Conservation (phyloP, 2,797 vertebrate genomes). For the Tragelaphus oryx region DNA sequence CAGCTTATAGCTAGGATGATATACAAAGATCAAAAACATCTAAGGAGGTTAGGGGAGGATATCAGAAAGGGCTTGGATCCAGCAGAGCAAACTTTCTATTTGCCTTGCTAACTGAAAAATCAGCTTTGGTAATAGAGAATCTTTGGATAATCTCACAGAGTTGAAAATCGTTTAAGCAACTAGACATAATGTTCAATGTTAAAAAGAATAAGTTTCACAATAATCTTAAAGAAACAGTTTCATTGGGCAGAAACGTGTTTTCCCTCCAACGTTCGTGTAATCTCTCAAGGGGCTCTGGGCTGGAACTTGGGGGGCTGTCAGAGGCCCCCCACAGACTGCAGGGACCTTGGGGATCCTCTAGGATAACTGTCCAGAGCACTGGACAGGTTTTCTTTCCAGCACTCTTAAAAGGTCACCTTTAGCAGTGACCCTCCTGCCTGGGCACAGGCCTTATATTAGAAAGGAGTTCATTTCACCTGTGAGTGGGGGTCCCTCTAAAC, state of each 20-base stretch:
- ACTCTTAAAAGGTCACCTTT: background rate
- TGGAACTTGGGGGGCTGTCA: background rate
- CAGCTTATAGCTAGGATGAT: background rate
- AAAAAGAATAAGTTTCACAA: slow-evolving; percentile 12
- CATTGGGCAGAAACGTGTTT: background rate
- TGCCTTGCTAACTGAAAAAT: background rate
- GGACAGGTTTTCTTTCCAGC: background rate
- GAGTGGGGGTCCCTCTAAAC: background rate
- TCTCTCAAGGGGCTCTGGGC: background rate
- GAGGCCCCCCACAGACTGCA: background rate
- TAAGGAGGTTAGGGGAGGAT: background rate
- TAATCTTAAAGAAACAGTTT: background rate
- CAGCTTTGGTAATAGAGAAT: background rate
- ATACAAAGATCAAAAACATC: background rate
- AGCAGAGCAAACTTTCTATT: background rate
- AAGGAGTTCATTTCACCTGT: background rate
- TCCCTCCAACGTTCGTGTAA: background rate
- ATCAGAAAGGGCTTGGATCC: background rate
- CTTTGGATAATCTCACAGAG: background rate
- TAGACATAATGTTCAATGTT: background rate
- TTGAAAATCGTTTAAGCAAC: slow-evolving; percentile 31
- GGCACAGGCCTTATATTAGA: background rate
- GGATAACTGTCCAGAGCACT: background rate
- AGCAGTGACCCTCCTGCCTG: background rate
- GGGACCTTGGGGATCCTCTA: background rate